phyloP scores from a whole-genome alignment of 35 echinoderm and acorn worm species.

The Apostichopus californicus region DNA sequence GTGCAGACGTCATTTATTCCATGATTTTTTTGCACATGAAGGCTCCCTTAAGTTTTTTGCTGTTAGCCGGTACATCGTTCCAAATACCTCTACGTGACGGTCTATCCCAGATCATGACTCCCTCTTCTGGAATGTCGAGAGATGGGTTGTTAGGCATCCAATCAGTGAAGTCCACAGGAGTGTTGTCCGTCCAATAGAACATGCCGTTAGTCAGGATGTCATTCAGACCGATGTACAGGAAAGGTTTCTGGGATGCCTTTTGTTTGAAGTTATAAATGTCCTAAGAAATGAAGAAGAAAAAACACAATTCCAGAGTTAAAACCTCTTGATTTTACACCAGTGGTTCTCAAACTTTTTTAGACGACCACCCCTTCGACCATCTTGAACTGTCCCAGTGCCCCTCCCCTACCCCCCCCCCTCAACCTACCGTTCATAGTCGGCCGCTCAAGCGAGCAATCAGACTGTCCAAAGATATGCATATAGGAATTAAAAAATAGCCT shows the following conservation, averaged over 20 bases:
- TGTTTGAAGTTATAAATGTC: constrained; percentile 27
- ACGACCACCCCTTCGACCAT: no score
- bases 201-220: constrained; percentile 22
- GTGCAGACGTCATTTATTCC: neutral
- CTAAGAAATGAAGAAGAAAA: neutral
- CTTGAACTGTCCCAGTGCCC: no score
- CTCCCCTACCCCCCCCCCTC: no score
- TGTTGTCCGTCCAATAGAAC: constrained; percentile 34
- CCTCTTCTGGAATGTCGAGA: constrained; percentile 23
- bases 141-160: constrained; percentile 36
- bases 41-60: constrained; percentile 1
- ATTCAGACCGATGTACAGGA: constrained; percentile 50
- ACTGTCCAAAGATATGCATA: no score
- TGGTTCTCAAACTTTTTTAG: no score
- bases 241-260: constrained; percentile 15
- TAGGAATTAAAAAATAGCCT: no score
- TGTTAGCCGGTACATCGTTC: constrained; percentile 35
- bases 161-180: constrained; percentile 24
- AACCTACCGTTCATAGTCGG: no score
- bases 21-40: constrained; percentile 10
- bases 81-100: constrained; percentile 6
- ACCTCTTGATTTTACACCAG: no score
- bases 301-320: no score
- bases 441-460: no score
- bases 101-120: constrained; percentile 40